Percentiles rank a stretch among this genome's conserved stretches.
phyloP scores from a whole-genome alignment of 1,140 invertebrate species.

The Drosophila tsacasi region DNA sequence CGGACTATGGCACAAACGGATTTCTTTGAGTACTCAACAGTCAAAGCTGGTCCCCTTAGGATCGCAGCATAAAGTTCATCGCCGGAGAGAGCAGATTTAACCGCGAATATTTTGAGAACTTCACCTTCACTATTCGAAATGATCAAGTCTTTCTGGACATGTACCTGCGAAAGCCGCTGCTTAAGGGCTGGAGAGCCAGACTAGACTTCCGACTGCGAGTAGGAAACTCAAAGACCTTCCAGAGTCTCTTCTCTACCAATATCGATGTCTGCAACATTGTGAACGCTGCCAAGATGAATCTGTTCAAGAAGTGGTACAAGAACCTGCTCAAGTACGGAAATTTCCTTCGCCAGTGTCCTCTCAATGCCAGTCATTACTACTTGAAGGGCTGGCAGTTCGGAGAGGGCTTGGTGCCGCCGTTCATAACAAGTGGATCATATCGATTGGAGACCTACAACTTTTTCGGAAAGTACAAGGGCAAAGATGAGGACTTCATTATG shows the following conservation, averaged over 20 bases:
- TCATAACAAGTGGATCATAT: conserved; percentile 48
- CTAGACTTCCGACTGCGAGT: conserved; percentile 62
- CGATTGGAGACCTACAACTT: conserved; percentile 58
- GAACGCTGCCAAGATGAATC: conserved; percentile 44
- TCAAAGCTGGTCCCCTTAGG: conserved; percentile 7
- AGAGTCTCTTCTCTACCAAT: conserved; percentile 58
- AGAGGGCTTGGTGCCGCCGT: conserved; percentile 54
- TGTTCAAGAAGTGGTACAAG: conserved; percentile 65
- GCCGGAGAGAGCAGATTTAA: conserved; percentile 53
- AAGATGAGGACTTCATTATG: conserved; percentile 62
- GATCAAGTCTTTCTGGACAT: conserved; percentile 55
- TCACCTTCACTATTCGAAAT: conserved; percentile 36
- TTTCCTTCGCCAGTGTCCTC: conserved; percentile 53
- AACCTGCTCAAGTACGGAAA: conserved; percentile 63
- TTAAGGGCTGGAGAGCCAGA: conserved; percentile 42
- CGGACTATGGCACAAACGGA: too few species aligned
- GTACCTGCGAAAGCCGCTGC: conserved; percentile 42
- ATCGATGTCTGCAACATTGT: conserved; percentile 66
- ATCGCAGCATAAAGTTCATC: conserved; percentile 41
- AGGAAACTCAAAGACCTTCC: conserved; percentile 56
- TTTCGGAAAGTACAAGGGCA: conserved; percentile 47
- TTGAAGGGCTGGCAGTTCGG: conserved; percentile 49
- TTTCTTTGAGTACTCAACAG: neutral
- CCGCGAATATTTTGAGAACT: conserved; percentile 61
- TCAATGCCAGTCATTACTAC: conserved; percentile 47